Evolutionary conservation across 1,140 invertebrate genomes (phyloP).

Genomic region (Caerostris extrusa): DNA sequence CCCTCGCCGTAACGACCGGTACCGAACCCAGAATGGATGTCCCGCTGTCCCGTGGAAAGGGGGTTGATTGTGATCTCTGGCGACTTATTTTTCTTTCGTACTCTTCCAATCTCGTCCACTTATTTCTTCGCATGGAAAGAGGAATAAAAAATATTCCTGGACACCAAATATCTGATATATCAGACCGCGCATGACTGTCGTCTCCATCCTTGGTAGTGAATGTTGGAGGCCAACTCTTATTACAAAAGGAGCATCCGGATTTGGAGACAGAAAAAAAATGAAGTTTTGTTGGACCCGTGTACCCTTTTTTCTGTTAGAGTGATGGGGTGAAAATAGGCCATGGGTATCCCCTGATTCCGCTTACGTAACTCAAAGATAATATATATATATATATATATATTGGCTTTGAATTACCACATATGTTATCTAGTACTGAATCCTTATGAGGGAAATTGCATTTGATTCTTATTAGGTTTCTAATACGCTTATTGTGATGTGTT

Average conservation of each 20-base stretch:
- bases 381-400: no score
- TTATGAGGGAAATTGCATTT: no score
- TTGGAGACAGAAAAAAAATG: background rate
- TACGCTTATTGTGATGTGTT: no score
- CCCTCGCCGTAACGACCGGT: background rate
- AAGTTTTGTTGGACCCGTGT: background rate
- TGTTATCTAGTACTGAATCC: no score
- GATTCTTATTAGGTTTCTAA: no score
- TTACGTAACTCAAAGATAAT: no score
- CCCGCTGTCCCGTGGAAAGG: background rate
- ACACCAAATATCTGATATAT: background rate
- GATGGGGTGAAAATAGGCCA: no score
- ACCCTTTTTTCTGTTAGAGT: background rate
- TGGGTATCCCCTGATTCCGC: no score
- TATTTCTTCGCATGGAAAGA: background rate
- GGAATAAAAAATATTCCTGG: background rate
- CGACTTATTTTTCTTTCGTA: background rate
- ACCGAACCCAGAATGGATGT: slow-evolving; percentile 4
- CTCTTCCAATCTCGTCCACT: background rate
- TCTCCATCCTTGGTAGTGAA: background rate
- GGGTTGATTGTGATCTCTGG: slow-evolving; percentile 18
- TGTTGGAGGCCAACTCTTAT: background rate
- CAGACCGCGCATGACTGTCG: background rate
- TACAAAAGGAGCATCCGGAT: background rate
- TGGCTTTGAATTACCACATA: no score